Evolutionary conservation across 2,113 vertebrate species (phyloP), one percentile per base, ranked within the genome.

Genomic region (Gavia stellata): DNA sequence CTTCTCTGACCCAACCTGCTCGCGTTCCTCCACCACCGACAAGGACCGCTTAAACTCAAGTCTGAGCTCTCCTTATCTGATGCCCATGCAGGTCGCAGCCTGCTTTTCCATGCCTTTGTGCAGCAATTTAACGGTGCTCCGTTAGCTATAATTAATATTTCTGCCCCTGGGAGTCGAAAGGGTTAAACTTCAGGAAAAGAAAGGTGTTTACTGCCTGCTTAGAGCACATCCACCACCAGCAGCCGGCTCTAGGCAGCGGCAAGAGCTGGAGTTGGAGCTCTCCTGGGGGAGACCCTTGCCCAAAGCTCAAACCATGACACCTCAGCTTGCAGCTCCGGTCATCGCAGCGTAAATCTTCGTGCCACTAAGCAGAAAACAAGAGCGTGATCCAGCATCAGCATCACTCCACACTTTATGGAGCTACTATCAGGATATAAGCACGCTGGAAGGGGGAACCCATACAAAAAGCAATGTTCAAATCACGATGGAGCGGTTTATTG

Each of bases 321-420:
- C 40, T 59, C 72, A 44, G 24, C 72, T 40, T 7, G 70, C 44
- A 42, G 68, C 53, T 21, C 36, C 5, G 3, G 24, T 15, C 36
- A 26, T 1, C 2, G 6, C 62, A 4, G 36, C 2, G 1, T 8
- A 11, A 19, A 26, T 19, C 50, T 10, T 9, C 2, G 0, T 11
- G 50, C 28, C 63, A 4, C 33, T 20, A 19, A 16, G 17, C 23
- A 6, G 86, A 23, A 33, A 58, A 14, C 33, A 12, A 16, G 6
- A 65, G 19, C 0, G 4, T 3, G 18, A 74, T 12, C 36, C 70
- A 44, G n/a, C 61, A 75, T 17, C 31, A 17, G 38, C 47, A 52
- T 5, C 55, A 3, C 24, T 36, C 34, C 49, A 9, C 2, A 1
- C 44, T 45, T 44, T 10, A 12, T 3, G 11, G 21, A 73, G 79